phyloP scores from a whole-genome alignment of 2,113 vertebrate genomes.

The Sebastes schlegelii region DNA sequence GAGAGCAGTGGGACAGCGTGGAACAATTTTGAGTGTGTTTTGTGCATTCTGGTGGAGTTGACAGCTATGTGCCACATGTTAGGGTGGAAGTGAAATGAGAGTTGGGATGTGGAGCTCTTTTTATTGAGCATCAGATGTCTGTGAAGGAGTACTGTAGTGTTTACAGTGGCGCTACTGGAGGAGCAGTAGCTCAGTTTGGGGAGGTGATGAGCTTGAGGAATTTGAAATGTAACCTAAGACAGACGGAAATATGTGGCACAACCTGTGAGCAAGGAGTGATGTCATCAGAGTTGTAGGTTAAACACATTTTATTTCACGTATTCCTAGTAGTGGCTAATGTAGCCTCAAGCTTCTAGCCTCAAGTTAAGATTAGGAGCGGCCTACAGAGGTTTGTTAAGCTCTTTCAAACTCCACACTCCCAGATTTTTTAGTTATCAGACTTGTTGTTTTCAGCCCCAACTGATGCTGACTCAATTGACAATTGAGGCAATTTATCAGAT shows the following conservation, averaged over 20 bases:
- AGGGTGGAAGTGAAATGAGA: slow-evolving; percentile 8
- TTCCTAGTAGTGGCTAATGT: background rate
- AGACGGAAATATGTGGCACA: background rate
- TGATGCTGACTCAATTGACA: background rate
- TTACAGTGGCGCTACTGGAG: background rate
- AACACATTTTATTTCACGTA: too few species aligned
- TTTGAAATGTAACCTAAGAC: background rate
- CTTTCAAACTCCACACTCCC: background rate
- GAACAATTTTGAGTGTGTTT: background rate
- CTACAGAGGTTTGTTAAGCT: background rate
- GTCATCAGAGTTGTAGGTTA: too few species aligned
- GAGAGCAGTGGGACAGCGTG: background rate
- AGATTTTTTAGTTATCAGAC: background rate
- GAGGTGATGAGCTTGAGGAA: background rate
- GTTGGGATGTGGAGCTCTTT: slow-evolving; percentile 8
- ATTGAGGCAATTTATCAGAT: background rate
- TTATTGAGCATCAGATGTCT: background rate
- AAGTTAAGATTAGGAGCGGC: background rate
- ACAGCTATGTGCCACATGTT: slow-evolving; percentile 10
- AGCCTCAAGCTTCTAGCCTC: too few species aligned
- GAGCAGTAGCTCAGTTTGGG: background rate
- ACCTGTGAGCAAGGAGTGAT: background rate
- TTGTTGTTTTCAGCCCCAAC: background rate
- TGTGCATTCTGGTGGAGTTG: slow-evolving; percentile 7
- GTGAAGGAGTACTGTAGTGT: background rate